Evolutionary conservation across 1,140 invertebrate genomes (phyloP).

Genomic region (Anastrepha ludens): DNA sequence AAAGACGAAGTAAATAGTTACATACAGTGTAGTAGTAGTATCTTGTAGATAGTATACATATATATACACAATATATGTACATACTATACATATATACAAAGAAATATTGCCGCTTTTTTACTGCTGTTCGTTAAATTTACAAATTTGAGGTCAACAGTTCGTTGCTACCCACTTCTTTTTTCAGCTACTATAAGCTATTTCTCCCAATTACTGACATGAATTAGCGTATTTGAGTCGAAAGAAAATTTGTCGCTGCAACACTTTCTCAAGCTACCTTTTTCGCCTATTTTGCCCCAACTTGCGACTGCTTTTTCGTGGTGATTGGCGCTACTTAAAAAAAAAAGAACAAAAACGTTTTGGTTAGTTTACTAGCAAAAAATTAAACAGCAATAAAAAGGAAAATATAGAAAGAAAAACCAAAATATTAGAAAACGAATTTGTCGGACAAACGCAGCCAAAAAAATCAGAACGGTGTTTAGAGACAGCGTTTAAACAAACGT

Average conservation of each 20-base stretch:
- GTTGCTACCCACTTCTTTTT: not conserved
- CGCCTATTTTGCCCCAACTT: not conserved
- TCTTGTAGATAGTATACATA: not conserved
- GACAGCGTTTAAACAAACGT: not conserved
- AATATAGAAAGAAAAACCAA: not conserved
- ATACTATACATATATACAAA: not conserved
- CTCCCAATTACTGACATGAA: constrained; percentile 49
- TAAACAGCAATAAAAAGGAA: not conserved
- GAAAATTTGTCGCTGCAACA: constrained; percentile 50
- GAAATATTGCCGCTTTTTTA: not conserved
- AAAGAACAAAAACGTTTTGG: not conserved
- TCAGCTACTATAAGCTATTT: constrained; percentile 17
- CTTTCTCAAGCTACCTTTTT: not conserved
- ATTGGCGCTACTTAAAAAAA: not conserved
- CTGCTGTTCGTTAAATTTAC: not conserved
- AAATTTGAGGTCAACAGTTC: constrained; percentile 44
- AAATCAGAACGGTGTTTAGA: constrained; percentile 46
- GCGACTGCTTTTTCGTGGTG: not conserved
- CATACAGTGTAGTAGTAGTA: too few relatives aligned
- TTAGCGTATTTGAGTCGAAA: constrained; percentile 28
- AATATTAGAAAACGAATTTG: not conserved
- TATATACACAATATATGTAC: not conserved
- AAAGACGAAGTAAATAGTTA: not conserved
- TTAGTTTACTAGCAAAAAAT: not conserved
- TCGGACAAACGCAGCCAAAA: constrained; percentile 22